phyloP scores from a whole-genome alignment of 2,888 invertebrate species.

The Microchrysa polita region DNA sequence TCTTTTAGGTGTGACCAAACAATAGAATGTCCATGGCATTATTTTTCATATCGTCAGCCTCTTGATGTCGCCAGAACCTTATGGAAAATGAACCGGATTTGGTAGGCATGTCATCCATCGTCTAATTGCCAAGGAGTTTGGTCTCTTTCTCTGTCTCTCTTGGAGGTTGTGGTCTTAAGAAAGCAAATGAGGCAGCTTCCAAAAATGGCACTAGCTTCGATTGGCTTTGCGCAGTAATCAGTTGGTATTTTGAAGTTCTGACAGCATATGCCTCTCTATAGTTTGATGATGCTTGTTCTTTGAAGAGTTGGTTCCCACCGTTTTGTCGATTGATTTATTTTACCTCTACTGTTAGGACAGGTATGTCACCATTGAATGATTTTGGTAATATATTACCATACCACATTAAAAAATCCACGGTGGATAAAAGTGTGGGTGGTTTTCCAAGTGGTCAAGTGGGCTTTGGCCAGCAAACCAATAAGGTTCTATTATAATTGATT shows the following conservation, averaged over 20 bases:
- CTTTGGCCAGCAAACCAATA: no score
- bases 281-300: not conserved
- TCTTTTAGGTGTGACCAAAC: not conserved
- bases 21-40: not conserved
- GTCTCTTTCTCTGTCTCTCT: no score
- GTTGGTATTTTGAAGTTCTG: not conserved
- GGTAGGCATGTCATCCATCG: conserved; percentile 1
- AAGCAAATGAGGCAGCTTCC: conserved; percentile 7
- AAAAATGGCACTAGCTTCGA: conserved; percentile 14
- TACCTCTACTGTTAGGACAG: not conserved
- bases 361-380: not conserved
- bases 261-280: not conserved
- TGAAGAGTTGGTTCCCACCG: not conserved
- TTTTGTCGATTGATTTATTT: conserved; percentile 4
- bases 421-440: no score
- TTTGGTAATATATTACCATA: no score
- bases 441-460: no score
- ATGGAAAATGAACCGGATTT: not conserved
- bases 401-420: no score
- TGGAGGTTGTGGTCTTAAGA: not conserved
- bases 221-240: conserved; percentile 17
- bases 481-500: no score
- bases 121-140: conserved; percentile 29
- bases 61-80: conserved; percentile 26
- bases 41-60: not conserved